These are phyloP conservation scores for Menidia menidia DNA, from an alignment of 2,797 vertebrate species.

Conservation along the genomic window DNA sequence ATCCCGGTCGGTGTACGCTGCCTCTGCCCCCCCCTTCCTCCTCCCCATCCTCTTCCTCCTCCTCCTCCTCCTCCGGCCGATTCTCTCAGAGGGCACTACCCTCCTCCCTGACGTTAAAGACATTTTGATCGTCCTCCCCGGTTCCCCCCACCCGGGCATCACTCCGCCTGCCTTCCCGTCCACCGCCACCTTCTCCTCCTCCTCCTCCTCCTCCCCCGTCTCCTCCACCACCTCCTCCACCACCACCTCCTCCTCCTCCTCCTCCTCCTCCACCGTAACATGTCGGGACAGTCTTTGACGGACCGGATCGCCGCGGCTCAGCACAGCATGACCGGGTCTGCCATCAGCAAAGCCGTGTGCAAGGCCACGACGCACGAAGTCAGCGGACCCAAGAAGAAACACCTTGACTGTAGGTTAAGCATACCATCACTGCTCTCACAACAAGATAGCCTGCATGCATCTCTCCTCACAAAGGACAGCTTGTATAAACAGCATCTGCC, in stretches of 20 bases:
- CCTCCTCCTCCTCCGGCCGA: conserved; percentile 52
- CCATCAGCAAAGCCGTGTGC: conserved; percentile 90
- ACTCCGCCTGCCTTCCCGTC: conserved; percentile 46
- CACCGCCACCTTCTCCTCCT: conserved; percentile 8
- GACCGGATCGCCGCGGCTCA: conserved; percentile 93
- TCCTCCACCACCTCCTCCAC: conserved; percentile 3
- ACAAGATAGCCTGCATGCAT: conserved; percentile 50
- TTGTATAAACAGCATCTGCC: conserved; percentile 58
- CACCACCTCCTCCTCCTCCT: conserved; percentile 27
- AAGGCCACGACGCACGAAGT: conserved; percentile 92
- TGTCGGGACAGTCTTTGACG: conserved; percentile 93
- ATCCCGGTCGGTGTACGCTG: conserved; percentile 72
- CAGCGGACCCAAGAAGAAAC: conserved; percentile 91
- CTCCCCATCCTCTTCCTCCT: conserved; percentile 36
- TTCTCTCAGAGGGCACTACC: conserved; percentile 75
- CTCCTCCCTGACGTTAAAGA: conserved; percentile 72
- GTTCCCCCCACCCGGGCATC: conserved; percentile 61
- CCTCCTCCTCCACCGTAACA: conserved; percentile 12
- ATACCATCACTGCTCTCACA: conserved; percentile 61
- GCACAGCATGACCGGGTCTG: conserved; percentile 94
- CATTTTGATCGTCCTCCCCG: conserved; percentile 78
- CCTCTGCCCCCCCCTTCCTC: conserved; percentile 45
- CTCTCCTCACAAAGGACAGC: conserved; percentile 65
- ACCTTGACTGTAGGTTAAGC: conserved; percentile 90
- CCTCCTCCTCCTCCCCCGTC: conserved; percentile 14